Conservation (phyloP, 1,140 invertebrate genomes). For the Neoseiulus cucumeris region DNA sequence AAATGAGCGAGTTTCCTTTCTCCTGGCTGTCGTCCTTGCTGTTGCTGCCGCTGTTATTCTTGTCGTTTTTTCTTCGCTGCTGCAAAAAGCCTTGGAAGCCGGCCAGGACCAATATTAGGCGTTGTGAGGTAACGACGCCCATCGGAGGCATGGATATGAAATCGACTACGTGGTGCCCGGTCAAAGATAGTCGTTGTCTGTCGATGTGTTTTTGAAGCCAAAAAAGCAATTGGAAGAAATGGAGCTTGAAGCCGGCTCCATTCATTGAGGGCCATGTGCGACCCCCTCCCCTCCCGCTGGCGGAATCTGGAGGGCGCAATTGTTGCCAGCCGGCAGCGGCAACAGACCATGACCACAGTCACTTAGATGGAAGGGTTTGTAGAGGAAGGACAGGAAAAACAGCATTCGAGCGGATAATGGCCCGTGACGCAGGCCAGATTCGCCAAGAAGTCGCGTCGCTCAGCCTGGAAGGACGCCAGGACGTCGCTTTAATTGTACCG, state of each 20-base stretch:
- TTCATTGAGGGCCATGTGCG: too few relatives aligned
- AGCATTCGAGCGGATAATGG: slow-evolving; percentile 10
- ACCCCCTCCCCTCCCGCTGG: too few relatives aligned
- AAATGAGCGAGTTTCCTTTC: background rate
- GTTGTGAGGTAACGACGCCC: background rate
- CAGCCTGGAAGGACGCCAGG: too few relatives aligned
- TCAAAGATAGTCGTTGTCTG: too few relatives aligned
- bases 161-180: too few relatives aligned
- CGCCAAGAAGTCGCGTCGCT: too few relatives aligned
- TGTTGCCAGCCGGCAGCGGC: too few relatives aligned
- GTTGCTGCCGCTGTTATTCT: background rate
- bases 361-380: too few relatives aligned
- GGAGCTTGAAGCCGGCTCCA: background rate
- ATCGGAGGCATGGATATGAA: too few relatives aligned
- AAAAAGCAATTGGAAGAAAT: slow-evolving; percentile 8
- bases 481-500: too few relatives aligned
- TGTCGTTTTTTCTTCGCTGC: background rate
- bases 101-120: slow-evolving; percentile 3
- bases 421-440: background rate
- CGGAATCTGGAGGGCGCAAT: too few relatives aligned
- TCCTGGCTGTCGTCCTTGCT: background rate
- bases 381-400: background rate
- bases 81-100: background rate
- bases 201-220: background rate
- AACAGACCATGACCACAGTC: too few relatives aligned